Conservation (phyloP, 2,888 invertebrate species). For the Aplocera efformata region DNA sequence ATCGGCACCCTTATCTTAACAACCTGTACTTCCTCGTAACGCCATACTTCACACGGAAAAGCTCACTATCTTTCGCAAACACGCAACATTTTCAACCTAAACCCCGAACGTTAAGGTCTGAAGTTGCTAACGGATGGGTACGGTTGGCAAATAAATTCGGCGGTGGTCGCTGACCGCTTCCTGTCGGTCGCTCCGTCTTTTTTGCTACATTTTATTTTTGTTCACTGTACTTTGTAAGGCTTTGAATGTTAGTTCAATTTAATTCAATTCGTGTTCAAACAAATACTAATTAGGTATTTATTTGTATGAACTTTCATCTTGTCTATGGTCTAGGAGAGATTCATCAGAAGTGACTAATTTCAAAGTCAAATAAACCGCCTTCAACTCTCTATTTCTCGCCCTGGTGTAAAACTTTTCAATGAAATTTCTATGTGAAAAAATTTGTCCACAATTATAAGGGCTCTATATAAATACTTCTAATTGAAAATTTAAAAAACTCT, state of each 20-base stretch:
- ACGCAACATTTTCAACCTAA: constrained; percentile 20
- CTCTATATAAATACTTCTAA: too few relatives aligned
- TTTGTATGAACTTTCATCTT: too few relatives aligned
- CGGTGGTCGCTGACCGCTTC: constrained; percentile 58
- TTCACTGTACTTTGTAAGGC: constrained; percentile 41
- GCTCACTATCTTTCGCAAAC: constrained; percentile 12
- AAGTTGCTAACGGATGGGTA: constrained; percentile 27
- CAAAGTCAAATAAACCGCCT: too few relatives aligned
- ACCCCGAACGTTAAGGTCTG: constrained; percentile 3
- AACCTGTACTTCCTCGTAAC: constrained; percentile 56
- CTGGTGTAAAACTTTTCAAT: too few relatives aligned
- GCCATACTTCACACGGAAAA: constrained; percentile 44
- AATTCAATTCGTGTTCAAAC: neutral
- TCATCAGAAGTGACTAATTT: too few relatives aligned
- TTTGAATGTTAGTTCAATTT: constrained; percentile 29
- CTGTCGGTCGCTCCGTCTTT: constrained; percentile 40
- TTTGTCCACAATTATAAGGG: too few relatives aligned
- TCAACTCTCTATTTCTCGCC: too few relatives aligned
- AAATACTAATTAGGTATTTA: too few relatives aligned
- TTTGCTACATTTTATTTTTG: constrained; percentile 37
- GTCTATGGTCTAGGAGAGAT: too few relatives aligned
- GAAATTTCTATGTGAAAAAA: too few relatives aligned
- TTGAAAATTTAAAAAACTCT: too few relatives aligned
- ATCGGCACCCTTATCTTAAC: constrained; percentile 58
- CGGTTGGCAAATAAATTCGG: constrained; percentile 56